Conservation (phyloP, 2,888 invertebrate genomes). For the Sphinx pinastri region DNA sequence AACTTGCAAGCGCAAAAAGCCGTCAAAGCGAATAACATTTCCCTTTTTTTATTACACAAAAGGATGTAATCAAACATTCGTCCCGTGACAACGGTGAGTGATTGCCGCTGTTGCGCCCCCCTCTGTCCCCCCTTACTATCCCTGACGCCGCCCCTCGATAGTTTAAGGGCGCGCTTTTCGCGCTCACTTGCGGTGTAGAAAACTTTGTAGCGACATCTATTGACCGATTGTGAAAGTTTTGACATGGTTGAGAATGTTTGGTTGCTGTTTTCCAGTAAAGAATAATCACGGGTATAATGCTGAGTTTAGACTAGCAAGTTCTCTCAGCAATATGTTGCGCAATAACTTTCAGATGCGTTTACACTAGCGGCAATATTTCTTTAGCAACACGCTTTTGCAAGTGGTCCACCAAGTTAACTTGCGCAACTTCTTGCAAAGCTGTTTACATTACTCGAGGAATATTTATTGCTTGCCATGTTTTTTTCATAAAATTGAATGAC, state of each 20-base stretch:
- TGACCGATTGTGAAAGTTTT: not conserved
- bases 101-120: slow-evolving; percentile 10
- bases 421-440: no score
- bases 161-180: not conserved
- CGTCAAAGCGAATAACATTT: slow-evolving; percentile 10
- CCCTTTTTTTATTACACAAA: slow-evolving; percentile 22
- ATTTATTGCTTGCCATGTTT: no score
- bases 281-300: no score
- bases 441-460: no score
- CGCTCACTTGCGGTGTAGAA: not conserved
- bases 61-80: slow-evolving; percentile 24
- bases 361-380: no score
- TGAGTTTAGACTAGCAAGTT: no score
- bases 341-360: no score
- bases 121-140: not conserved
- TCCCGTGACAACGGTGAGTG: slow-evolving; percentile 23
- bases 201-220: slow-evolving; percentile 3
- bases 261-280: no score
- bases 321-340: no score
- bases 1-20: not conserved
- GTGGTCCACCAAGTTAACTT: no score
- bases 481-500: no score
- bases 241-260: not conserved
- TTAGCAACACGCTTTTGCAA: no score
- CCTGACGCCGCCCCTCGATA: not conserved